Percentiles rank a stretch among this genome's conserved stretches.
These are phyloP conservation scores for Ectemnius cavifrons DNA, from an alignment of 2,888 invertebrate species.

Conservation along the genomic window DNA sequence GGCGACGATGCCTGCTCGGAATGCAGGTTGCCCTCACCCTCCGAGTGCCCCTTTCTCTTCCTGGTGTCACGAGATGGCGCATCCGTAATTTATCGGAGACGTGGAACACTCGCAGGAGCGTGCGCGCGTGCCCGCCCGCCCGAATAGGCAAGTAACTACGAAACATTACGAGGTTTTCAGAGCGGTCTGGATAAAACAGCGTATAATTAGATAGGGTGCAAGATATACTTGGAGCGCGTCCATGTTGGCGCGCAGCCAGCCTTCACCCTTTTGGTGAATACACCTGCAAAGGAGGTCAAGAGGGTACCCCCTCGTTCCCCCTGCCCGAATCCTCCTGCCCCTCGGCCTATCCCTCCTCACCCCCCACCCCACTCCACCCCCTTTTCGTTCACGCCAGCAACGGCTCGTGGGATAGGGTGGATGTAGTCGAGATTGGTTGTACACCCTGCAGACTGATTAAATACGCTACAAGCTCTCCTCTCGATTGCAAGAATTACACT, in stretches of 20 bases:
- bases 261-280: conserved; percentile 64
- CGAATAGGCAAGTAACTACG: conserved; percentile 71
- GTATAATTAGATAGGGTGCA: conserved; percentile 78
- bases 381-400: no score
- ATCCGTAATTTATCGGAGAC: conserved; percentile 68
- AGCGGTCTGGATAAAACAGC: conserved; percentile 76
- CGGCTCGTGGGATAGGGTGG: conserved; percentile 52
- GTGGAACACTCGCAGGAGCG: conserved; percentile 50
- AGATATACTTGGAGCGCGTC: conserved; percentile 77
- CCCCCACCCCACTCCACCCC: no score
- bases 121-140: conserved; percentile 27
- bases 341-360: no score
- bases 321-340: not conserved
- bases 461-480: conserved; percentile 5
- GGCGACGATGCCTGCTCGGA: not conserved
- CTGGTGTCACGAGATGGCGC: conserved; percentile 28
- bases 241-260: conserved; percentile 74
- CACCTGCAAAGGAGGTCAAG: conserved; percentile 58
- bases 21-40: conserved; percentile 22
- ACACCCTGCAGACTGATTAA: conserved; percentile 45
- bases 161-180: conserved; percentile 72
- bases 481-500: no score
- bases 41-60: conserved; percentile 24
- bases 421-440: conserved; percentile 55
- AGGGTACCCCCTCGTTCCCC: conserved; percentile 48